phyloP scores from a whole-genome alignment of 2,113 vertebrate genomes.

The Tricholaema leucomelas region DNA sequence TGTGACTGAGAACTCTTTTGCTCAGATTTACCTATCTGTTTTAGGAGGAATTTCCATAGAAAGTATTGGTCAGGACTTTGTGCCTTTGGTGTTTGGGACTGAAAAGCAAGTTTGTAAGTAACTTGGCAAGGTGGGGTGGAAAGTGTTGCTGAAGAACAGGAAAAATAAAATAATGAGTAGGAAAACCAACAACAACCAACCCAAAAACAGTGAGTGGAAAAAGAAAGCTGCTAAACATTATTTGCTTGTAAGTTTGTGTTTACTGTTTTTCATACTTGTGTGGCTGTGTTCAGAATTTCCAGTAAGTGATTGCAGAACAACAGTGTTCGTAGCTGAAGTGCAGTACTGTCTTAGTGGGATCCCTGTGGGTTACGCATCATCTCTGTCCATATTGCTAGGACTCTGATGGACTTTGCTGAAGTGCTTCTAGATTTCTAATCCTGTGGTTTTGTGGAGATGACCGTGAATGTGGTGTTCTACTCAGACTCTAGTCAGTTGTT shows the following conservation, averaged over 20 bases:
- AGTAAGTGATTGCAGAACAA: neutral
- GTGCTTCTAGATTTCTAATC: neutral
- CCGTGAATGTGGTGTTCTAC: neutral
- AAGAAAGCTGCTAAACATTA: neutral
- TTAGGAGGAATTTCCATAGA: neutral
- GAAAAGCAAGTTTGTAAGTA: slow-evolving; percentile 25
- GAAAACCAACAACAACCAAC: too few relatives aligned
- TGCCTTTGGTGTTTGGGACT: neutral
- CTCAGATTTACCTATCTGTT: neutral
- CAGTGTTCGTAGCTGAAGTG: neutral
- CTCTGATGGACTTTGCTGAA: neutral
- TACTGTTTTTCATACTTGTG: neutral
- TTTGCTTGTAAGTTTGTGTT: neutral
- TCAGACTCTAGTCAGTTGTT: neutral
- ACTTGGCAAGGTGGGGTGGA: slow-evolving; percentile 63
- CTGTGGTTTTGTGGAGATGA: fast-evolving
- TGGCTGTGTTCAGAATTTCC: neutral
- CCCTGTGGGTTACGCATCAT: fast-evolving
- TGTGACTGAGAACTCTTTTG: neutral
- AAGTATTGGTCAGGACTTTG: neutral
- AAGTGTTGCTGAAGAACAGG: neutral
- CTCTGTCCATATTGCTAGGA: neutral
- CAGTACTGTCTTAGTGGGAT: fast-evolving
- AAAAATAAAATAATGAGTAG: neutral
- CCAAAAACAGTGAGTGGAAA: neutral